Base-by-base conservation (phyloP, 2,797 vertebrate genomes). In the Myotis vivesi region DNA sequence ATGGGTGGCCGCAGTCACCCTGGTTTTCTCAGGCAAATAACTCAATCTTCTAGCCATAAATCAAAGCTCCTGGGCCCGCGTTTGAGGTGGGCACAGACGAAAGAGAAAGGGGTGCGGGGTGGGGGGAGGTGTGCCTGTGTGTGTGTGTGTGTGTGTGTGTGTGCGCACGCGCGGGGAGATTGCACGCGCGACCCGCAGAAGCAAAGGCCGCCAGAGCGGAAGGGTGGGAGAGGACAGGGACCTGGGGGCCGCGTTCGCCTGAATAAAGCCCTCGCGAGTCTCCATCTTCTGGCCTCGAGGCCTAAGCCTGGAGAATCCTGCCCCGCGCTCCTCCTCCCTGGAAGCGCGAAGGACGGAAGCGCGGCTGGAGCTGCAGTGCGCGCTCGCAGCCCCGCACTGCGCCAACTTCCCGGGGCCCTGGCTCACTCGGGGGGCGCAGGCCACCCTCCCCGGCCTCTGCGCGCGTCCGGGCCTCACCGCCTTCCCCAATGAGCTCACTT, bases 401-500 rank as follows among this genome's bases (percentile, higher is more conserved):
- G 17, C 22, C 28, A 10, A 4, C 44, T 68, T 23, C 7, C 33
- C 12, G 2, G 2, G 33, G 6, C 25, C 28, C 13, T 1, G 1
- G 57, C 22, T 36, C 57, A 6, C 57, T 59, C 11, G 6, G 57
- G 57, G 25, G 57, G 57, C 19, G 25, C 22, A 0, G 20, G 20
- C 9, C 11, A 25, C 10, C 12, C 5, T 13, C 8, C 51, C 8
- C 17, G 1, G 11, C 49, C 17, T 30, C 55, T 8, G 30, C 30
- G 23, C 17, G 41, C 77, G 64, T 4, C 44, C 2, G 7, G 33
- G 25, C 72, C 23, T 53, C 11, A 2, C 4, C n/a, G n/a, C 49
- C 75, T 33, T 75, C 53, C 20, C 9, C 2, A 0, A 33, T 95
- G 95, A 97, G 86, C 94, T 97, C 97, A 95, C 95, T 97, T 97